These are phyloP conservation scores for Phyllotreta cruciferae DNA, from an alignment of 2,888 invertebrate species.

Conservation along the genomic window DNA sequence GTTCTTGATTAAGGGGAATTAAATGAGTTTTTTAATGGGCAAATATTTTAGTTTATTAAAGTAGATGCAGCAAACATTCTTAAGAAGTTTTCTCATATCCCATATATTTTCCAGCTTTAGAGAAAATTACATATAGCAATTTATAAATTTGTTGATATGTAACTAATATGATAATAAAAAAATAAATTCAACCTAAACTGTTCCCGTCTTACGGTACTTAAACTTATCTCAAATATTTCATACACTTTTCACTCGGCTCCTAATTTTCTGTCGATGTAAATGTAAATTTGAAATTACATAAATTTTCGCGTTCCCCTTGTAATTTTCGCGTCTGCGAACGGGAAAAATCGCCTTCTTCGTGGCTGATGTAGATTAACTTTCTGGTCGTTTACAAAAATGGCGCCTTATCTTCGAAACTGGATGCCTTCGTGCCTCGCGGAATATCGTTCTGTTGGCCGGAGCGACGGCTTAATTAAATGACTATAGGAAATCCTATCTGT, in stretches of 20 bases:
- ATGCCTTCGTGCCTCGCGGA: conserved; percentile 15
- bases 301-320: conserved; percentile 1
- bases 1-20: too few relatives aligned
- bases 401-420: conserved; percentile 14
- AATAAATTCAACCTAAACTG: too few relatives aligned
- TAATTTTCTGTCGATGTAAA: not conserved
- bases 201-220: too few relatives aligned
- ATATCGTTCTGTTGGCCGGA: conserved; percentile 16
- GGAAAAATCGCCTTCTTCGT: conserved; percentile 12
- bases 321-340: conserved; percentile 4
- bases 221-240: too few relatives aligned
- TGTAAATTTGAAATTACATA: not conserved
- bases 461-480: conserved; percentile 20
- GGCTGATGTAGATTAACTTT: conserved; percentile 17
- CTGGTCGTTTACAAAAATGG: conserved; percentile 19
- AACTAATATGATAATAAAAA: too few relatives aligned
- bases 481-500: conserved; percentile 19
- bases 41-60: too few relatives aligned
- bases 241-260: not conserved
- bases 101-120: too few relatives aligned
- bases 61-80: too few relatives aligned
- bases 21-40: too few relatives aligned
- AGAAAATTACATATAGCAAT: too few relatives aligned
- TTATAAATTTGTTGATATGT: too few relatives aligned
- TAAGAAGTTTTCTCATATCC: too few relatives aligned